These are phyloP conservation scores for Melanotaenia nigrans DNA, from an alignment of 2,797 vertebrate genomes.

Conservation along the genomic window DNA sequence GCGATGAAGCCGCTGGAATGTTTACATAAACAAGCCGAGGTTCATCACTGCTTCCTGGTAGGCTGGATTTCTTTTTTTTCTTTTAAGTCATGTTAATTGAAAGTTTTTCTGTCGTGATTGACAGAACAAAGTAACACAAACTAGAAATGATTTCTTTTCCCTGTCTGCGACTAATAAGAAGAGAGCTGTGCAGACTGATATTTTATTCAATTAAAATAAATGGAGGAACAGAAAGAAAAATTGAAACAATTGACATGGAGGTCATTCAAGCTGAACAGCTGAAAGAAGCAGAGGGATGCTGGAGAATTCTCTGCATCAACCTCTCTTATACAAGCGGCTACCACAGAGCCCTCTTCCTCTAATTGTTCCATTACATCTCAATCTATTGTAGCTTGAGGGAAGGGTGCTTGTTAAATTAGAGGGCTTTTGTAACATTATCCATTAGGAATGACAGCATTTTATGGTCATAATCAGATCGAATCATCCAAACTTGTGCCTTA, in stretches of 20 bases:
- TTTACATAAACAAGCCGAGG: constrained; percentile 56
- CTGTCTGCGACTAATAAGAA: constrained; percentile 53
- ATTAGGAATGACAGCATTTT: constrained; percentile 82
- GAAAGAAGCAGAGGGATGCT: constrained; percentile 43
- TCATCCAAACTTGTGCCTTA: constrained; percentile 81
- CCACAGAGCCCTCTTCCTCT: constrained; percentile 66
- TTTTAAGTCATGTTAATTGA: constrained; percentile 55
- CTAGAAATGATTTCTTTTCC: constrained; percentile 38
- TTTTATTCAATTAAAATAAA: constrained; percentile 74
- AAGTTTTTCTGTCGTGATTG: constrained; percentile 59
- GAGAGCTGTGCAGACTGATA: constrained; percentile 52
- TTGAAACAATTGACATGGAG: constrained; percentile 60
- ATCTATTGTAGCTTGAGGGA: constrained; percentile 80
- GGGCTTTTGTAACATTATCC: constrained; percentile 81
- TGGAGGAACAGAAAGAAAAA: constrained; percentile 60
- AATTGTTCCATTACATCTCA: constrained; percentile 84
- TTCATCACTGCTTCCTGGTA: constrained; percentile 32
- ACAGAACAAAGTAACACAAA: constrained; percentile 37
- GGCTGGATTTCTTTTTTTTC: constrained; percentile 18
- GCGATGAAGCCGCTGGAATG: constrained; percentile 30
- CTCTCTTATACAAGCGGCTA: constrained; percentile 55
- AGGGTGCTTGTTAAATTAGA: constrained; percentile 79
- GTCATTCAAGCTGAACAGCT: constrained; percentile 56
- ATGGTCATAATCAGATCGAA: constrained; percentile 82
- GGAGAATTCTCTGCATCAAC: constrained; percentile 41